These are phyloP conservation scores for Cebus imitator DNA, from an alignment of 2,113 vertebrate genomes.

Conservation along the genomic window DNA sequence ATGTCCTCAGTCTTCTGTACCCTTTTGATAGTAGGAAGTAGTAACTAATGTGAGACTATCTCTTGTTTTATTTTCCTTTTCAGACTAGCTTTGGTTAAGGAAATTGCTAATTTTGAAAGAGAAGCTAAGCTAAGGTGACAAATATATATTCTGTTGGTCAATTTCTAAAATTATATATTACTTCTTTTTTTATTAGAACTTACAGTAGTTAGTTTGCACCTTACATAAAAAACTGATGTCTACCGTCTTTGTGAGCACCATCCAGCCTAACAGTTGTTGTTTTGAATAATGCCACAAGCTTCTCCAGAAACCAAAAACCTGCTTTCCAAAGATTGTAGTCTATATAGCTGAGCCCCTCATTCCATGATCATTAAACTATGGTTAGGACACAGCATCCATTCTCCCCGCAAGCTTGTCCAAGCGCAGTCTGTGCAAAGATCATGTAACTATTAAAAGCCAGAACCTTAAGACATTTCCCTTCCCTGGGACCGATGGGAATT, in stretches of 20 bases:
- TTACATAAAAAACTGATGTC: background rate
- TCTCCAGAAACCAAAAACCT: background rate
- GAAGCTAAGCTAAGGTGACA: background rate
- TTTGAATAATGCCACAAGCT: background rate
- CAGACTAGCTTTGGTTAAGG: conserved; percentile 25
- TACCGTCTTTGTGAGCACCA: background rate
- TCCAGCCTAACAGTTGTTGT: background rate
- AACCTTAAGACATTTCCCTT: background rate
- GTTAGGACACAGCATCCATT: background rate
- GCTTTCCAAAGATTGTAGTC: background rate
- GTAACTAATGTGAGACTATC: background rate
- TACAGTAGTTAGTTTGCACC: background rate
- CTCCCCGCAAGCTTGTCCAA: background rate
- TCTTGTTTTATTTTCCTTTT: conserved; percentile 20
- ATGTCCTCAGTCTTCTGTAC: background rate
- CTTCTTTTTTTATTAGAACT: background rate
- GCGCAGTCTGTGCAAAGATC: background rate
- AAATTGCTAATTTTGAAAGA: background rate
- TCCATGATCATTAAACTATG: background rate
- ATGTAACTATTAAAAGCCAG: background rate
- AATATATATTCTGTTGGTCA: background rate
- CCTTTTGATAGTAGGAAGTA: background rate
- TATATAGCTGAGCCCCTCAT: background rate
- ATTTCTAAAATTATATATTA: background rate
- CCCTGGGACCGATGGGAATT: background rate